phyloP scores from a whole-genome alignment of 64 coral and sea anemone genomes.

The Cladopsammia gracilis region DNA sequence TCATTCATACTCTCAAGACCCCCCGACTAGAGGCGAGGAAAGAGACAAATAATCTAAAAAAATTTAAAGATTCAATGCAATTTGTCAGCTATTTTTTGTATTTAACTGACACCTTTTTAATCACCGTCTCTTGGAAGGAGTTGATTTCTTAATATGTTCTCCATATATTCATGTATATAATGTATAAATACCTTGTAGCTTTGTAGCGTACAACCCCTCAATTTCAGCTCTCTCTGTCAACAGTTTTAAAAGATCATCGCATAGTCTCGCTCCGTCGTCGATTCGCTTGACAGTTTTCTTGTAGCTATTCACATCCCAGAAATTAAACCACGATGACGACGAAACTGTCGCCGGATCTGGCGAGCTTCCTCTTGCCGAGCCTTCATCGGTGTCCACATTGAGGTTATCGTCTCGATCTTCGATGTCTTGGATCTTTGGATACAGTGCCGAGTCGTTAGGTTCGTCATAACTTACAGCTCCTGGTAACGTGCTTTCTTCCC shows the following conservation, averaged over 20 bases:
- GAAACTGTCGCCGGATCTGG: not conserved
- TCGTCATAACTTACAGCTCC: not conserved
- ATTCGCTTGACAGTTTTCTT: constrained; percentile 90
- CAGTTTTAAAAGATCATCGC: constrained; percentile 93
- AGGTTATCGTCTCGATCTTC: constrained; percentile 11
- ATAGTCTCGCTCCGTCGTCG: constrained; percentile 92
- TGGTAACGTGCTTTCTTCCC: not conserved
- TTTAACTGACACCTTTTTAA: no score
- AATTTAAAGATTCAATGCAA: no score
- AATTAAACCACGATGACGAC: constrained; percentile 54
- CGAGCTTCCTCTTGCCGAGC: not conserved
- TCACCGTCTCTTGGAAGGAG: no score
- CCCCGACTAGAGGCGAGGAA: no score
- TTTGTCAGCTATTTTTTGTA: no score
- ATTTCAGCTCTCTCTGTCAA: constrained; percentile 89
- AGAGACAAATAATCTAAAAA: no score
- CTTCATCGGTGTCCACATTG: not conserved
- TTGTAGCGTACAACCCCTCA: constrained; percentile 78
- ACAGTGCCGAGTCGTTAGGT: not conserved
- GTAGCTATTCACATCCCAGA: constrained; percentile 91
- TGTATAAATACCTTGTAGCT: constrained; percentile 93
- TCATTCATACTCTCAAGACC: no score
- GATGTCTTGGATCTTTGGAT: constrained; percentile 12
- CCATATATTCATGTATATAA: no score
- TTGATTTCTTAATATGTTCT: no score